phyloP scores from a whole-genome alignment of 2,113 vertebrate species.

The Nycticebus coucang region DNA sequence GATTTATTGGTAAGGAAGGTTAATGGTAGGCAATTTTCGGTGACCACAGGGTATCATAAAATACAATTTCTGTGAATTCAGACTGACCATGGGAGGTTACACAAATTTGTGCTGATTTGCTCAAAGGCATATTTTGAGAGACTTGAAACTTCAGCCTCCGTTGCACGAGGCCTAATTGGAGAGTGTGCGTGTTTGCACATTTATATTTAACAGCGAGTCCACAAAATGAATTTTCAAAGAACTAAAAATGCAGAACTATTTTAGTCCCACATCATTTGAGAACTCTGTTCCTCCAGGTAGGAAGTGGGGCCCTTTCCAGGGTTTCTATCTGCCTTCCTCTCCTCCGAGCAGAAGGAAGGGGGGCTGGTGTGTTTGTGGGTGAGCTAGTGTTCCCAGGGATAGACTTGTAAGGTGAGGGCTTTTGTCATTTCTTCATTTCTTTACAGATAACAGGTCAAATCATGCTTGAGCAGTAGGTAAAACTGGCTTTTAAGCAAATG shows the following conservation, averaged over 20 bases:
- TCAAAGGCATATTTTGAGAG: conserved; percentile 8
- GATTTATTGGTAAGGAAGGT: conserved; percentile 38
- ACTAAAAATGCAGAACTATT: not conserved
- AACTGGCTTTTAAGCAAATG: not conserved
- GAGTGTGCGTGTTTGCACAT: not conserved
- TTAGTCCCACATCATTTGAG: not conserved
- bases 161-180: not conserved
- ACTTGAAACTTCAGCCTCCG: not conserved
- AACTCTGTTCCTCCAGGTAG: not conserved
- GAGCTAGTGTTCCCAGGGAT: not conserved
- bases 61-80: conserved; percentile 49
- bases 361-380: fast-evolving
- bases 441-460: not conserved
- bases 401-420: fast-evolving
- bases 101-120: conserved; percentile 17
- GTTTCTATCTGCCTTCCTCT: no score
- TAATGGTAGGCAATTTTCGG: conserved; percentile 62
- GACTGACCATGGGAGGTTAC: not conserved
- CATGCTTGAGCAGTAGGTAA: not conserved
- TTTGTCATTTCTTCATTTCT: not conserved
- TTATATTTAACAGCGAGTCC: not conserved
- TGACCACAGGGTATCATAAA: conserved; percentile 45
- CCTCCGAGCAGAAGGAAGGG: not conserved
- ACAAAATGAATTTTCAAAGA: not conserved
- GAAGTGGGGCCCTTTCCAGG: not conserved